Base-by-base conservation (phyloP, 2,797 vertebrate genomes). In the Phoeniculus purpureus region DNA sequence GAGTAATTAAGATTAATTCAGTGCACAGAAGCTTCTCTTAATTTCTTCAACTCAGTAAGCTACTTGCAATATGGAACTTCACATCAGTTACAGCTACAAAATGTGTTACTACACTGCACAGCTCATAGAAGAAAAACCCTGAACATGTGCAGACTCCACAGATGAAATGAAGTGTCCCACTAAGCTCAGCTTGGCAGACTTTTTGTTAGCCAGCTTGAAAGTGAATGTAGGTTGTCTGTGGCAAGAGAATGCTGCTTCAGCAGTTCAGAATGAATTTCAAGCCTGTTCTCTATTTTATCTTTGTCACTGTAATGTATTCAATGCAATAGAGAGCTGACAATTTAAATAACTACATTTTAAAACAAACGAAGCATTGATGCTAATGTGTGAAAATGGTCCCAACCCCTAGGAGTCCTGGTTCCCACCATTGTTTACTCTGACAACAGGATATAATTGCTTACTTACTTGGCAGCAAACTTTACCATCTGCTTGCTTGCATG, bases 401-500 rank as follows among this genome's bases (percentile, higher is more conserved):
- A 97, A 96, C 96, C 96, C 97, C 96, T 97, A 97, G 97, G 96
- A 97, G 95, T 96, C 96, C 96, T 95, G 95, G 98, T 99, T 99
- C 99, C 98, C 99, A 99, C 99, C 98, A 99, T 99, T 99, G 99
- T 99, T 98, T 97, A 95, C 95, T 97, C 85, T 96, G 96, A 98
- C 97, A 97, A 98, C 99, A 99, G 99, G 99, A 99, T 97, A 96
- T 98, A 96, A 98, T 98, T 98, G 97, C 93, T 97, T 98, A 99
- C 99, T 99, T 98, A 99, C 99, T 99, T 99, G 98, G 99, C 99
- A 90, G 98, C 98, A 98, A 99, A 99, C 98, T 99, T 99, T 98
- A 99, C 99, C 99, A 99, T 99, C 99, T 99, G 99, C 98, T 99
- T 99, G 98, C 99, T 99, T 91, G 99, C 98, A 97, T 98, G 98